Percentiles rank a stretch among this genome's conserved stretches.
These are phyloP conservation scores for Cyprinella venusta DNA, from an alignment of 2,797 vertebrate species.

Conservation along the genomic window DNA sequence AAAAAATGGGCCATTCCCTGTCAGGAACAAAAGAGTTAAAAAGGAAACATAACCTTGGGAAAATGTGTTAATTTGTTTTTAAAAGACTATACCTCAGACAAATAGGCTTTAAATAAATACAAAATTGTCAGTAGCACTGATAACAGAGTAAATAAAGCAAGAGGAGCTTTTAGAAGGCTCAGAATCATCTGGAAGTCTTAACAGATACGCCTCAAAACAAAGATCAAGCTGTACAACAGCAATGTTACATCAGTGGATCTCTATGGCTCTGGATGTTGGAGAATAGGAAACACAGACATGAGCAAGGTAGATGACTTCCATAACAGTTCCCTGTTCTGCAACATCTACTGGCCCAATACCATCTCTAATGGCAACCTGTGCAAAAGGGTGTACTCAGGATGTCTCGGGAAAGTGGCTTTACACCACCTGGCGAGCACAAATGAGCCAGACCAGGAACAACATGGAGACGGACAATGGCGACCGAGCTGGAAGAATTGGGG, in stretches of 20 bases:
- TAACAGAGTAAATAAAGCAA: background rate
- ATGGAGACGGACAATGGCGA: background rate
- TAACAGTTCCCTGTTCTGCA: background rate
- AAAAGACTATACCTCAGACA: background rate
- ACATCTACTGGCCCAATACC: background rate
- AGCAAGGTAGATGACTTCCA: background rate
- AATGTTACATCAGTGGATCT: background rate
- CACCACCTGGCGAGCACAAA: background rate
- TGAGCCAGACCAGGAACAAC: background rate
- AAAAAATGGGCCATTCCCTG: background rate
- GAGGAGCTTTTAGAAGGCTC: background rate
- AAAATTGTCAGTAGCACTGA: background rate
- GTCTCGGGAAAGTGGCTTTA: background rate
- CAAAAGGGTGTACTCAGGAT: background rate
- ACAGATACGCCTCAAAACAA: background rate
- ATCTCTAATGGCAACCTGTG: background rate
- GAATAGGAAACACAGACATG: background rate
- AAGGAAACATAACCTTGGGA: constrained; percentile 20
- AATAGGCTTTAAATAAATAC: too few relatives aligned
- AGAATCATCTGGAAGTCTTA: background rate
- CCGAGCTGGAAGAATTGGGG: too few relatives aligned
- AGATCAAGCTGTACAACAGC: background rate
- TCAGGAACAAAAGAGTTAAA: background rate
- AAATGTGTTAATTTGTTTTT: background rate
- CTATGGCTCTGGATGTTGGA: background rate